Percentiles rank a stretch among this genome's conserved stretches.
Evolutionary conservation across 37 sponge, comb jelly and placozoan species (phyloP).

Genomic region (Tethya wilhelma): DNA sequence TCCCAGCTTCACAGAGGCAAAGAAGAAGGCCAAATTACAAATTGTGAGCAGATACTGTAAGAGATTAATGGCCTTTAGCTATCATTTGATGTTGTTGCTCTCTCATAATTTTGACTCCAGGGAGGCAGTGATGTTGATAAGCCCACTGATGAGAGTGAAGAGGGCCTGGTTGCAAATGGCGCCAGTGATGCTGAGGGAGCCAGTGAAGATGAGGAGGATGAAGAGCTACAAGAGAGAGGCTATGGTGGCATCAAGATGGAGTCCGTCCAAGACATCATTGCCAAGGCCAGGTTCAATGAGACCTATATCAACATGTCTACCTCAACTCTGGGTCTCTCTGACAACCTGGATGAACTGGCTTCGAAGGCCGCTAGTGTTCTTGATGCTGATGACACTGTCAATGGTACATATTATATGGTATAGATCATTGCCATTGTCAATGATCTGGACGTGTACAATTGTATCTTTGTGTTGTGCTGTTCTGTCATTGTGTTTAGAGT

Average conservation of each 20-base stretch:
- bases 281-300: constrained; percentile 70
- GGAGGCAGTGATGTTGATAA: not conserved
- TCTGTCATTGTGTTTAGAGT: not conserved
- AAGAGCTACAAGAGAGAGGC: constrained; percentile 32
- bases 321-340: constrained; percentile 20
- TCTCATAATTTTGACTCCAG: too few relatives aligned
- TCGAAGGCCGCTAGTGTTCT: not conserved
- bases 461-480: not conserved
- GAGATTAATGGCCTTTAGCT: too few relatives aligned
- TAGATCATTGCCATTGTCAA: not conserved
- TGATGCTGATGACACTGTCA: not conserved
- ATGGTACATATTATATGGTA: not conserved
- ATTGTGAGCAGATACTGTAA: too few relatives aligned
- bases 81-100: too few relatives aligned
- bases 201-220: constrained; percentile 18
- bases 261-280: constrained; percentile 83
- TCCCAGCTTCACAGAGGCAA: constrained; percentile 83
- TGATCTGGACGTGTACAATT: not conserved
- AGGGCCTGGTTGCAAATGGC: too few relatives aligned
- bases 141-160: not conserved
- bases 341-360: constrained; percentile 47
- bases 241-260: constrained; percentile 52
- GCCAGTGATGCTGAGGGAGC: constrained; percentile 20
- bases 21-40: constrained; percentile 37
- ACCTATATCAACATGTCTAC: not conserved